phyloP scores from a whole-genome alignment of 2,888 invertebrate species.

The Leucoptera coffeella region DNA sequence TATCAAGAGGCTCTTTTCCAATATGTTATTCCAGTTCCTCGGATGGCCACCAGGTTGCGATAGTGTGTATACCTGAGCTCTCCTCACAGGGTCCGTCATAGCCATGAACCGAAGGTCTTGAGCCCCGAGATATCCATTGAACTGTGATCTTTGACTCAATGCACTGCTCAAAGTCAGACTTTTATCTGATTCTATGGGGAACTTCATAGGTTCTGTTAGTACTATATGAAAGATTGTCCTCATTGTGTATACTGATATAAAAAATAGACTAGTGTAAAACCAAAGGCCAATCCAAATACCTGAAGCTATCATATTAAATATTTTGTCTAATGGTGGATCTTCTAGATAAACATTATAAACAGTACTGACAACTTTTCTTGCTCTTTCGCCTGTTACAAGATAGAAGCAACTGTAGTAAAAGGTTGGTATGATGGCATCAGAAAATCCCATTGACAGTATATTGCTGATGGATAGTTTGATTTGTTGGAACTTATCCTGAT shows the following conservation, averaged over 20 bases:
- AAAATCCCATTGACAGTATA: slow-evolving; percentile 53
- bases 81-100: slow-evolving; percentile 52
- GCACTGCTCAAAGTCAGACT: slow-evolving; percentile 56
- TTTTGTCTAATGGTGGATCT: slow-evolving; percentile 39
- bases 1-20: slow-evolving; percentile 56
- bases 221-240: slow-evolving; percentile 63
- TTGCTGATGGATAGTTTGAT: slow-evolving; percentile 54
- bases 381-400: slow-evolving; percentile 52
- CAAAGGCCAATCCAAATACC: slow-evolving; percentile 59
- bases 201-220: slow-evolving; percentile 63
- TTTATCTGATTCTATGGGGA: slow-evolving; percentile 51
- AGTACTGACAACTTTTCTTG: slow-evolving; percentile 43
- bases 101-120: slow-evolving; percentile 65
- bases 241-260: slow-evolving; percentile 65
- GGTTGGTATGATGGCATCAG: slow-evolving; percentile 56
- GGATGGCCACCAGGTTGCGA: slow-evolving; percentile 85
- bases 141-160: slow-evolving; percentile 56
- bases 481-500: slow-evolving; percentile 62
- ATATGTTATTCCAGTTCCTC: slow-evolving; percentile 75
- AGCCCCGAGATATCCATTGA: slow-evolving; percentile 70
- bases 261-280: slow-evolving; percentile 63
- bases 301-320: slow-evolving; percentile 34
- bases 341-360: slow-evolving; percentile 49
- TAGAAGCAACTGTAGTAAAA: slow-evolving; percentile 57
- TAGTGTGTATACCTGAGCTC: slow-evolving; percentile 62